Evolutionary conservation across 2,797 vertebrate species (phyloP).

Genomic region (Ptychadena robeensis): DNA sequence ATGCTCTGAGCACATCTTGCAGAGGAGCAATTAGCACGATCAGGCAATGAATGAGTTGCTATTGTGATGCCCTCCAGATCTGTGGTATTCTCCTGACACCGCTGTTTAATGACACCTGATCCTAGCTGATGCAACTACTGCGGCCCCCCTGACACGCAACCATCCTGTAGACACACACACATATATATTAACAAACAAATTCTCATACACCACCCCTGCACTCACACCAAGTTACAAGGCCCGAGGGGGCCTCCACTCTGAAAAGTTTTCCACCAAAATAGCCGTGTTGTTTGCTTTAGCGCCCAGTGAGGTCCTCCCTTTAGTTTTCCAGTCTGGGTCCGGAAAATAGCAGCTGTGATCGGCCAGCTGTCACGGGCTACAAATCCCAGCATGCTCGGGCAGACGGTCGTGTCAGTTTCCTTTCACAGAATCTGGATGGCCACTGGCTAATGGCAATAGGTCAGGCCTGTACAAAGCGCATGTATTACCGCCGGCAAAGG

Average conservation of each 20-base stretch:
- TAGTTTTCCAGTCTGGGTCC: background rate
- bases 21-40: background rate
- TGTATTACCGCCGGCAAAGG: background rate
- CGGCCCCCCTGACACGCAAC: conserved; percentile 44
- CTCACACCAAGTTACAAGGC: background rate
- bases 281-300: background rate
- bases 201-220: conserved; percentile 29
- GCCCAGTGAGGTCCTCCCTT: background rate
- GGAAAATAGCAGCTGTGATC: background rate
- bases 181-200: conserved; percentile 26
- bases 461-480: background rate
- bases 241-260: background rate
- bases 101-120: conserved; percentile 59
- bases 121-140: conserved; percentile 56
- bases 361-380: background rate
- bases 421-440: background rate
- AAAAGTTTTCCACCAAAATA: background rate
- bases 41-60: conserved; percentile 26
- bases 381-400: background rate
- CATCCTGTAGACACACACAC: conserved; percentile 28
- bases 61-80: conserved; percentile 19
- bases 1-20: conserved; percentile 24
- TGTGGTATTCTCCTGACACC: conserved; percentile 45
- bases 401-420: background rate
- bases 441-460: background rate